These are phyloP conservation scores for Ameiurus melas DNA, from an alignment of 2,113 vertebrate species.

Conservation along the genomic window DNA sequence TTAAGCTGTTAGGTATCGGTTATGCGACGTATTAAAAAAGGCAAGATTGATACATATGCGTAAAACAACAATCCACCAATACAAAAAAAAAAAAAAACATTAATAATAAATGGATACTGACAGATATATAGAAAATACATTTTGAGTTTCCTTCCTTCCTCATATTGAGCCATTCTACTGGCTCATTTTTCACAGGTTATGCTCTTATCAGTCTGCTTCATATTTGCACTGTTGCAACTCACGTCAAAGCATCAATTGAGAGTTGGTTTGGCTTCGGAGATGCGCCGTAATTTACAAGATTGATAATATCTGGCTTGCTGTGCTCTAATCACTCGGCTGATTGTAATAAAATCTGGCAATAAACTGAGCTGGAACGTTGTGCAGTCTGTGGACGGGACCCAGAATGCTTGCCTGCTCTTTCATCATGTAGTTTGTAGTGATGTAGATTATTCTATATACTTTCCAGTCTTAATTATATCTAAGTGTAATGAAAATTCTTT, in stretches of 20 bases:
- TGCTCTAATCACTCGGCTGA: slow-evolving; percentile 71
- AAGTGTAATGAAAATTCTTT: slow-evolving; percentile 30
- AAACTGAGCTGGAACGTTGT: slow-evolving; percentile 62
- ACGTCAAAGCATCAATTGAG: slow-evolving; percentile 58
- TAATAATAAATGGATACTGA: slow-evolving; percentile 31
- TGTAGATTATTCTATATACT: slow-evolving; percentile 15
- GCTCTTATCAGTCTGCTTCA: slow-evolving; percentile 40
- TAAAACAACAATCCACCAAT: neutral
- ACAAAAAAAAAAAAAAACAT: neutral
- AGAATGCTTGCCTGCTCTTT: slow-evolving; percentile 61
- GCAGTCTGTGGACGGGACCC: slow-evolving; percentile 59
- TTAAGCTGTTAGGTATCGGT: neutral
- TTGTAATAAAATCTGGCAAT: slow-evolving; percentile 68
- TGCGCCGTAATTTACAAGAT: slow-evolving; percentile 71
- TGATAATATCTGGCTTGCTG: slow-evolving; percentile 73
- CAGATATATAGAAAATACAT: slow-evolving; percentile 36
- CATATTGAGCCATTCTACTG: slow-evolving; percentile 16
- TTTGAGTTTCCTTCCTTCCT: neutral
- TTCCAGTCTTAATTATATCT: slow-evolving; percentile 25
- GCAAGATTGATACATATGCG: neutral
- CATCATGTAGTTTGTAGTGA: slow-evolving; percentile 29
- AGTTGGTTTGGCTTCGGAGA: slow-evolving; percentile 66
- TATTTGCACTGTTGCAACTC: slow-evolving; percentile 30
- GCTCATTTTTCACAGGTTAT: slow-evolving; percentile 46
- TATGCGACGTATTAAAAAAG: neutral